These are phyloP conservation scores for Hyaena hyaena DNA, from an alignment of 2,113 vertebrate species.

Conservation along the genomic window DNA sequence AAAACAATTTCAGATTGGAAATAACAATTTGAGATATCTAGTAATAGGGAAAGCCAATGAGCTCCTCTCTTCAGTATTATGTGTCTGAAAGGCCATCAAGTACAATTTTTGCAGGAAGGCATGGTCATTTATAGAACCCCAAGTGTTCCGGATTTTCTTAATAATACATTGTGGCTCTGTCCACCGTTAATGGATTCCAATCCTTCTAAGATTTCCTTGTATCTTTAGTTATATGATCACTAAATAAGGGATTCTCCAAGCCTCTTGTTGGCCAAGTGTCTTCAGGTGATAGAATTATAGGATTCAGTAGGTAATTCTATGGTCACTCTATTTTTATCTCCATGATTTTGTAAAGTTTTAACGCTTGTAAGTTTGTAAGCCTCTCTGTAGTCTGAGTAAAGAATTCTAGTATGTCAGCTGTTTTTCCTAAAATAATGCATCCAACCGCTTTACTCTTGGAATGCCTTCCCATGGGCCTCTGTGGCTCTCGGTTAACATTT, in stretches of 20 bases:
- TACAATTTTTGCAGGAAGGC: neutral
- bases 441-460: neutral
- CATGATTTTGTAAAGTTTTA: slow-evolving; percentile 20
- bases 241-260: neutral
- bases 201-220: slow-evolving; percentile 8
- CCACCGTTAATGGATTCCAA: neutral
- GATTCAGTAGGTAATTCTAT: neutral
- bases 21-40: neutral
- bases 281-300: neutral
- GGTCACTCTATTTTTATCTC: neutral
- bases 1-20: neutral
- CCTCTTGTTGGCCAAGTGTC: neutral
- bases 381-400: neutral
- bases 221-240: neutral
- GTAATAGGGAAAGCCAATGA: neutral
- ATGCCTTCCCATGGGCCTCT: neutral
- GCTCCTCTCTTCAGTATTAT: neutral
- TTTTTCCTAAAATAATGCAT: slow-evolving; percentile 16
- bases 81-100: neutral
- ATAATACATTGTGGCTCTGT: neutral
- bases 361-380: neutral
- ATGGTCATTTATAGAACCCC: neutral
- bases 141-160: slow-evolving; percentile 31
- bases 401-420: neutral
- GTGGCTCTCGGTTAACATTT: neutral